Base-by-base conservation (phyloP, 2,888 invertebrate genomes). In the Atethmia centrago region DNA sequence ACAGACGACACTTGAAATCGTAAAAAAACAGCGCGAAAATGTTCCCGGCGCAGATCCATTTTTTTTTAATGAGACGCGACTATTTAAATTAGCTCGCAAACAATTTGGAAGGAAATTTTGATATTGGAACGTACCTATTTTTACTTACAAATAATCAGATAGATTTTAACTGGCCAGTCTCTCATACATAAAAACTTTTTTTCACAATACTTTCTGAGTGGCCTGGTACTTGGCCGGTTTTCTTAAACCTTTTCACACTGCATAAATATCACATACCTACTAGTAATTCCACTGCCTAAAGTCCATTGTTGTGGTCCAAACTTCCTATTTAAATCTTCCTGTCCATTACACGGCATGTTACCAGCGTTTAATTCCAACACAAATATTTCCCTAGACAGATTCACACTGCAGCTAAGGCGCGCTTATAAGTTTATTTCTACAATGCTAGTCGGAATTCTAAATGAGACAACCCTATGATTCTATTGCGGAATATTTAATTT, bases 391-490 rank as follows among this genome's bases (percentile, higher is more conserved):
- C 74, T 56, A 77, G 74, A 80, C 74, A 71, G 66, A 71, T 63
- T 69, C 73, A 67, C 76, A 67, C 69, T 71, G 75, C 70, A 74
- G 74, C 75, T 78, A 56, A 69, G 79, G 47, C 40, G 53, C 14
- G 73, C 58, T 83, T 67, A n/a, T n/a, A n/a, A 66, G 76, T 83
- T 80, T 82, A 69, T 79, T 84, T 79, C 65, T 70, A 69, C 72
- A 64, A 61, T 73, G 71, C 66, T 55, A 55, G 42, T 55, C 42
- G 56, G 72, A 76, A 77, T 82, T 63, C 58, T 59, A 74, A 77
- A 79, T 84, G 75, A 80, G 73, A 69, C 53, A 72, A 62, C 36
- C 36, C 19, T 59, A 62, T 80, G 68, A 28, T 47, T 12, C 12
- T 42, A 42, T 42, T 28, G 36, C 2, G 28, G 72, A 36, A 28